Conservation (phyloP, 1,140 invertebrate genomes). For the Drosophila pachea region DNA sequence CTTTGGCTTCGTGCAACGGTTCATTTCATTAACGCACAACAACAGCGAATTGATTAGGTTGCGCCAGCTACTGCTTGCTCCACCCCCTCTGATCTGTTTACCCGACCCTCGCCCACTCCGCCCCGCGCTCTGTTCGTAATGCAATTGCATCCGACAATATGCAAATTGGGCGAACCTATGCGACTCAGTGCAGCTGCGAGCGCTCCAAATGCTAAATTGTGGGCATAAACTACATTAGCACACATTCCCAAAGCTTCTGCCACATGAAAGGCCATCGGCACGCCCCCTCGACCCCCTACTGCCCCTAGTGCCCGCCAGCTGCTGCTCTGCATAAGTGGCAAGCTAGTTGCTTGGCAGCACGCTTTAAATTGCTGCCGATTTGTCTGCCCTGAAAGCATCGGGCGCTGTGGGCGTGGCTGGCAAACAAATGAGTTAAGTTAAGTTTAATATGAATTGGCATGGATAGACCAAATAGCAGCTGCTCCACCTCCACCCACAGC, state of each 20-base stretch:
- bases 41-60: constrained; percentile 61
- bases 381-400: constrained; percentile 33
- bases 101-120: neutral
- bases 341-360: constrained; percentile 53
- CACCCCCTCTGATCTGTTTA: neutral
- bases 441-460: constrained; percentile 33
- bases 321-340: constrained; percentile 29
- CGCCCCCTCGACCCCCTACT: neutral
- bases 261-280: neutral
- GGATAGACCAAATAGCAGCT: neutral
- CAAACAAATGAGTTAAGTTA: constrained; percentile 47
- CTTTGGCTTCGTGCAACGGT: constrained; percentile 11
- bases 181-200: constrained; percentile 48
- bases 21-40: constrained; percentile 43
- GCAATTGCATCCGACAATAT: constrained; percentile 66
- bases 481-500: neutral
- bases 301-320: neutral
- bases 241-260: constrained; percentile 25
- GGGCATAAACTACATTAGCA: constrained; percentile 69
- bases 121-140: no score
- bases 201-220: constrained; percentile 63
- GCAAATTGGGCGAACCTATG: constrained; percentile 64
- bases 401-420: neutral
- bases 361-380: constrained; percentile 49
- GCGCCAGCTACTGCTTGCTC: neutral